Evolutionary conservation across 2,888 invertebrate genomes (phyloP).

Genomic region (Sylvicola cinctus): DNA sequence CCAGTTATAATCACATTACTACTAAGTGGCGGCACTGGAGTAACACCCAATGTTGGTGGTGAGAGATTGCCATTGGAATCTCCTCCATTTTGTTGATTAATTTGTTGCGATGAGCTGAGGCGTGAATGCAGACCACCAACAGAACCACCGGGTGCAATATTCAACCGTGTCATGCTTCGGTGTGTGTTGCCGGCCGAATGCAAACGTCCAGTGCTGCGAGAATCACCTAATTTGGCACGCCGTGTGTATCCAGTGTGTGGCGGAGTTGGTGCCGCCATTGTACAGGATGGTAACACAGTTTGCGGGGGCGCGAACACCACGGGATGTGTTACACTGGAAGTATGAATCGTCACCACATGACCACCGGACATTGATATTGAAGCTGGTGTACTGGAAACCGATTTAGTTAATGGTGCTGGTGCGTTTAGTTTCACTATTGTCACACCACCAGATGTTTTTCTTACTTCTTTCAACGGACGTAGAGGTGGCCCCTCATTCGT

Average conservation of each 20-base stretch:
- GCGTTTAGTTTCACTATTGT: conserved; percentile 61
- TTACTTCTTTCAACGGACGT: conserved; percentile 38
- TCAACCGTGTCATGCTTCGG: conserved; percentile 58
- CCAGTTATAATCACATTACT: conserved; percentile 30
- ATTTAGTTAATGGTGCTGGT: conserved; percentile 8
- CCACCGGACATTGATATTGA: conserved; percentile 5
- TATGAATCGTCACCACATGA: conserved; percentile 9
- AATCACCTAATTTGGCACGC: conserved; percentile 48
- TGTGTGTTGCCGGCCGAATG: conserved; percentile 52
- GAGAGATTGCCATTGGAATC: conserved; percentile 14
- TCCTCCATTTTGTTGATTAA: background rate
- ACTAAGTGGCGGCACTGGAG: conserved; percentile 25
- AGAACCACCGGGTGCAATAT: conserved; percentile 44
- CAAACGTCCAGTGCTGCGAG: conserved; percentile 50
- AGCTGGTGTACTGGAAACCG: background rate
- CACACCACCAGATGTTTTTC: conserved; percentile 51
- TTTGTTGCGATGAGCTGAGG: conserved; percentile 33
- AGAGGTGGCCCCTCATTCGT: background rate
- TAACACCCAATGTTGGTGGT: conserved; percentile 18
- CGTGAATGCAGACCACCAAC: conserved; percentile 60
- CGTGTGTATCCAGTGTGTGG: conserved; percentile 29
- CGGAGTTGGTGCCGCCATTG: conserved; percentile 6
- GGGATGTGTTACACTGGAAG: conserved; percentile 6
- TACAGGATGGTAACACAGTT: background rate
- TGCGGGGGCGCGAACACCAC: conserved; percentile 17